phyloP scores from a whole-genome alignment of 53 echinoderm and acorn worm species.

The Paelopatides confundens region DNA sequence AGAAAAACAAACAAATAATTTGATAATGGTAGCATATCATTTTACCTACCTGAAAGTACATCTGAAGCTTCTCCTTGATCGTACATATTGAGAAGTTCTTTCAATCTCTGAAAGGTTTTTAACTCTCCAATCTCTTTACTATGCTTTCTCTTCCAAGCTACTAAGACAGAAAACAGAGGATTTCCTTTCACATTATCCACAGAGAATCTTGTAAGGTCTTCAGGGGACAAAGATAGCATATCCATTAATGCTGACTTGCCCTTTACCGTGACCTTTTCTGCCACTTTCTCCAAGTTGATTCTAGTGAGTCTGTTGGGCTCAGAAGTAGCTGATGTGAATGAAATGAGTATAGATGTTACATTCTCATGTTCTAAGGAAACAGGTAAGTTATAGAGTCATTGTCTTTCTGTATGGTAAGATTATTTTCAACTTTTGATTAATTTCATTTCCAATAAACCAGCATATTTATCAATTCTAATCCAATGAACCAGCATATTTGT shows the following conservation, averaged over 20 bases:
- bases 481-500: no score
- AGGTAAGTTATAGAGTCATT: no score
- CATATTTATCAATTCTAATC: no score
- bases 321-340: background rate
- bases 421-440: no score
- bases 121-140: background rate
- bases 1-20: no score
- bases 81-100: background rate
- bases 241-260: background rate
- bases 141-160: constrained; percentile 2
- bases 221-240: background rate
- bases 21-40: no score
- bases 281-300: background rate
- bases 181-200: background rate
- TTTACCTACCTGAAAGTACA: background rate
- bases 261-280: background rate
- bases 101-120: background rate
- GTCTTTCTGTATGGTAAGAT: no score
- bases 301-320: background rate
- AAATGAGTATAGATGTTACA: background rate
- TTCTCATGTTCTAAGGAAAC: no score
- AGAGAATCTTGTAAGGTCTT: background rate
- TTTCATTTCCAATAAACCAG: no score
- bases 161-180: background rate
- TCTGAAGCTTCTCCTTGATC: background rate